These are phyloP conservation scores for Acromyrmex charruanus DNA, from an alignment of 1,140 invertebrate species.

Conservation along the genomic window DNA sequence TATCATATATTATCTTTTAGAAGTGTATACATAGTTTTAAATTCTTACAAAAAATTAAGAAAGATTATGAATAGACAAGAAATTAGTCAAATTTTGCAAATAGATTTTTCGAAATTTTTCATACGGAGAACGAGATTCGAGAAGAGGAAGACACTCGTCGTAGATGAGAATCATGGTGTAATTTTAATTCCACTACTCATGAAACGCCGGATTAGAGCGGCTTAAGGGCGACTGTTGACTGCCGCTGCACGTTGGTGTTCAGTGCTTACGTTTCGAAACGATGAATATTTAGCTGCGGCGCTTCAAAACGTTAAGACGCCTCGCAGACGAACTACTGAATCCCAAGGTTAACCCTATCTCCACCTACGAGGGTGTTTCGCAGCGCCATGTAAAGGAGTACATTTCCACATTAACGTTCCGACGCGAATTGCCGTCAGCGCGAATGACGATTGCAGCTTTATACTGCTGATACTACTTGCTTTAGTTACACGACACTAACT, in stretches of 20 bases:
- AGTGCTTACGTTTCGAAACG: conserved; percentile 67
- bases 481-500: conserved; percentile 53
- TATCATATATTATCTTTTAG: background rate
- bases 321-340: conserved; percentile 61
- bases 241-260: conserved; percentile 57
- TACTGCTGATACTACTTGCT: conserved; percentile 35
- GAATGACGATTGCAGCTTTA: conserved; percentile 49
- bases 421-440: conserved; percentile 10
- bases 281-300: conserved; percentile 74
- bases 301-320: conserved; percentile 71
- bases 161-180: conserved; percentile 56
- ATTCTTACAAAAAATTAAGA: too few relatives aligned
- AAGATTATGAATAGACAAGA: too few relatives aligned
- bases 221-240: conserved; percentile 53
- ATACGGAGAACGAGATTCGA: background rate
- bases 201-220: conserved; percentile 59
- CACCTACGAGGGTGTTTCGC: conserved; percentile 55
- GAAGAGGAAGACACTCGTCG: conserved; percentile 6
- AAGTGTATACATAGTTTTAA: background rate
- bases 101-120: background rate
- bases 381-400: conserved; percentile 51
- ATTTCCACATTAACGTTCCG: conserved; percentile 61
- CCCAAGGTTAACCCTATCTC: conserved; percentile 61
- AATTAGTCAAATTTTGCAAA: background rate
- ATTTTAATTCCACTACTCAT: conserved; percentile 72